A percentile compares a stretch with the other conserved stretches of the same genome.
Evolutionary conservation across 2,113 vertebrate species (phyloP).

Genomic region (Serilophus lunatus): DNA sequence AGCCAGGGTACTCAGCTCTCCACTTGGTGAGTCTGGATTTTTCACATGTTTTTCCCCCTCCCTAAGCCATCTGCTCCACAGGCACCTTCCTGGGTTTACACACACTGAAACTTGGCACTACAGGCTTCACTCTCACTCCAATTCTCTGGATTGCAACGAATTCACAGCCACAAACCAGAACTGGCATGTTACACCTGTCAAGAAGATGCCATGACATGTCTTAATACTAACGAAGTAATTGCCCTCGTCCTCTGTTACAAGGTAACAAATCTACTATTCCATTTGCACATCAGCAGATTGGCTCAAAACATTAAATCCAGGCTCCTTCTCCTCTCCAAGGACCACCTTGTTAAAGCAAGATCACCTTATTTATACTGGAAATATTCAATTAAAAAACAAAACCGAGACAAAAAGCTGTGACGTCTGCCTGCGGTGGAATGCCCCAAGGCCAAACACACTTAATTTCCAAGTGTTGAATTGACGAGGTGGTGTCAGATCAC

Average conservation of each 20-base stretch:
- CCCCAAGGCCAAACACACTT: neutral
- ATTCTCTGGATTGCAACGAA: neutral
- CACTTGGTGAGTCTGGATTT: neutral
- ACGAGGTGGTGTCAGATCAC: too few species aligned
- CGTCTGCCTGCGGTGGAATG: neutral
- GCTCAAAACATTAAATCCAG: neutral
- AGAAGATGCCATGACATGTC: neutral
- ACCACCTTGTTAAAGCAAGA: accelerated
- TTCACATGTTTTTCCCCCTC: neutral
- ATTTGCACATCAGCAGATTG: neutral
- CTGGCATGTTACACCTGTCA: neutral
- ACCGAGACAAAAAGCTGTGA: neutral
- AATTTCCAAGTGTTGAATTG: neutral
- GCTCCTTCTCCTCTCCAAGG: neutral
- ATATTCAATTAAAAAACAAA: neutral
- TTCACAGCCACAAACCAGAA: neutral
- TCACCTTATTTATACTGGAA: neutral
- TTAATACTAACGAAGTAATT: neutral
- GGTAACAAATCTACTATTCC: neutral
- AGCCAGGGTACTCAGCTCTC: neutral
- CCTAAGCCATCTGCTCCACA: neutral
- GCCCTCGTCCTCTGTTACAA: neutral
- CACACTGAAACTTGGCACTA: neutral
- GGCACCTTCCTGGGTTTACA: neutral
- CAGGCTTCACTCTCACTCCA: neutral